Base-by-base conservation (phyloP, 2,888 invertebrate species). In the Clivina fossor region DNA sequence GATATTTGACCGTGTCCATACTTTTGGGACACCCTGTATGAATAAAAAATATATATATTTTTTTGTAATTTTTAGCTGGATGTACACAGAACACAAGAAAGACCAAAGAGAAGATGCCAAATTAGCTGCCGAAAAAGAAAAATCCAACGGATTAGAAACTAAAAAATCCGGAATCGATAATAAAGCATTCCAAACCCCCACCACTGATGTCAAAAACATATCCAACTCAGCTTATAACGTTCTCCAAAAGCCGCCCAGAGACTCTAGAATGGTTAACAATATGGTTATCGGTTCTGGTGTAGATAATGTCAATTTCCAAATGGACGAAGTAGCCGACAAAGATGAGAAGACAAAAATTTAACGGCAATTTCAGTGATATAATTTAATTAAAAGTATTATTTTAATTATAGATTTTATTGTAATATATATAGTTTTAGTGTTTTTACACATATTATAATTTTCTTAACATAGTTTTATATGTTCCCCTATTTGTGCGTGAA, bases 1-100 rank as follows among this genome's bases (percentile, higher is more conserved):
- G n/a, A n/a, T n/a, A n/a, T n/a, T n/a, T n/a, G n/a, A n/a, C n/a
- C n/a, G n/a, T n/a, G n/a, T n/a, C n/a, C n/a, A n/a, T n/a, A n/a
- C n/a, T n/a, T n/a, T n/a, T n/a, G n/a, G n/a, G n/a, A n/a, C n/a
- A n/a, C n/a, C n/a, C n/a, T n/a, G n/a, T n/a, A 40, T 3, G 8
- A 19, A 40, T 40, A 33, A n/a, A 22, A 18, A 20, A 30, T 18
- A 41, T 47, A 24, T 44, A 18, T 20, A 11, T 15, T 43, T 13
- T 55, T 32, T 48, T 57, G 28, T 37, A 56, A 33, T 53, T 77
- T 77, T 47, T 71, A 86, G 86, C 53, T 86, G 86, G 86, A 76
- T 86, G 71, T 86, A 86, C 69, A 72, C 80, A 61, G 84, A 84
- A 46, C 83, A 84, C 65, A 81, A 80, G 64, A 81, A 80, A 65